Base-by-base conservation (phyloP, 2,113 vertebrate species). In the Alethe castanea region DNA sequence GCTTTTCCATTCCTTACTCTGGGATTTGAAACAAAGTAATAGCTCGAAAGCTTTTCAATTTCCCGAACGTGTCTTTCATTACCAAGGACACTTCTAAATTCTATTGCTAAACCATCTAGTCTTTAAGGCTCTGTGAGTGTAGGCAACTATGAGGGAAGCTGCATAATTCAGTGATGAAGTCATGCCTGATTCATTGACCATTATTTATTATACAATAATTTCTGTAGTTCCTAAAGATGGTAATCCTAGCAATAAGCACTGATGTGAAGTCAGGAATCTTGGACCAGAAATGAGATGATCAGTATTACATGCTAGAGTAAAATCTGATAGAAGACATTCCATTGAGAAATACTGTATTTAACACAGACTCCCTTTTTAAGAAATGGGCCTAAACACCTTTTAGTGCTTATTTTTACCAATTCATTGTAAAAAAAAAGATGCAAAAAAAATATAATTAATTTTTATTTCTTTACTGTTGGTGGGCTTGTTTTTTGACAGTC, bases 141-240 rank as follows among this genome's bases (percentile, higher is more conserved):
- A 95, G 77, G 61, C 76, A 90, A 90, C 71, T 67, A n/a, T 71
- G 85, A 81, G 35, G 28, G 72, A 88, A 94, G 72, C 40, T 69
- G 60, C 88, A 86, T 93, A 67, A 92, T 90, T 90, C 4, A 5
- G 28, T 25, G 71, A 36, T 96, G 90, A 93, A 82, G 53, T 96
- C 76, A 86, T 74, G 44, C 47, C 88, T 90, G 82, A 78, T 81
- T 92, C 71, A 53, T 11, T 88, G 79, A 25, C 64, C 3, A 0
- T 78, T 83, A 73, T 83, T 93, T 88, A 64, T 78, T 71, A 50
- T 33, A 72, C 56, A 71, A 11, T 67, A 53, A 65, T 86, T 92
- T 60, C 56, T 90, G 80, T 69, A 65, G 44, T 60, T 88, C 60
- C 64, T 88, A n/a, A 73, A 83, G 79, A 71, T 83, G 52, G 52